Conservation (phyloP, 2,888 invertebrate species). For the Gerris lacustris region DNA sequence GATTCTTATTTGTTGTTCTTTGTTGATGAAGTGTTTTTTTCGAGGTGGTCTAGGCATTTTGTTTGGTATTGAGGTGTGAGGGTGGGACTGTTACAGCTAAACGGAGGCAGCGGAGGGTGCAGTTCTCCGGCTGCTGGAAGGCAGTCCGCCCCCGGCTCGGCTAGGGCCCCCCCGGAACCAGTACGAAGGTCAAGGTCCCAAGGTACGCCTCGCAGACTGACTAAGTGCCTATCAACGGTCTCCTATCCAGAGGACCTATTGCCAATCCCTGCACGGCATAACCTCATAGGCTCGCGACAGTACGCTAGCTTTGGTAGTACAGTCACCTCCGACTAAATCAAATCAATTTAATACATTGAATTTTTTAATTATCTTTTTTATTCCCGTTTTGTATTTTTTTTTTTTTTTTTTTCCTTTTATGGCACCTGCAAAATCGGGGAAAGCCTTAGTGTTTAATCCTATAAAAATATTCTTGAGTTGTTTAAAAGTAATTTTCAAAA, state of each 20-base stretch:
- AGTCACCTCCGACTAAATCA: constrained; percentile 44
- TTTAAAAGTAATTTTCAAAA: neutral
- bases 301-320: constrained; percentile 94
- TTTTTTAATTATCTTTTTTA: constrained; percentile 12
- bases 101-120: constrained; percentile 23
- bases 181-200: constrained; percentile 82
- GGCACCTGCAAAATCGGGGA: constrained; percentile 24
- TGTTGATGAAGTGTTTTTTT: too few relatives aligned
- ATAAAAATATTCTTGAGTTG: neutral
- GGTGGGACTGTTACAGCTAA: constrained; percentile 22
- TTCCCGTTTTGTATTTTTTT: neutral
- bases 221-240: constrained; percentile 82
- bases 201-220: constrained; percentile 72
- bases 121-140: constrained; percentile 18
- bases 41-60: too few relatives aligned
- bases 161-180: constrained; percentile 46
- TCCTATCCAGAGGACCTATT: constrained; percentile 56
- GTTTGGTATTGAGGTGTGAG: neutral
- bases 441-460: neutral
- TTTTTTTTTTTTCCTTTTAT: constrained; percentile 15
- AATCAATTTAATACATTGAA: constrained; percentile 3
- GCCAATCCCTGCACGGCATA: constrained; percentile 36
- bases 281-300: constrained; percentile 72
- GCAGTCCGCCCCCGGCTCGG: constrained; percentile 65
- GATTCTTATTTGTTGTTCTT: too few relatives aligned